Percentiles rank a stretch among this genome's conserved stretches.
phyloP scores from a whole-genome alignment of 2,797 vertebrate species.

The Pseudomugil tenellus region DNA sequence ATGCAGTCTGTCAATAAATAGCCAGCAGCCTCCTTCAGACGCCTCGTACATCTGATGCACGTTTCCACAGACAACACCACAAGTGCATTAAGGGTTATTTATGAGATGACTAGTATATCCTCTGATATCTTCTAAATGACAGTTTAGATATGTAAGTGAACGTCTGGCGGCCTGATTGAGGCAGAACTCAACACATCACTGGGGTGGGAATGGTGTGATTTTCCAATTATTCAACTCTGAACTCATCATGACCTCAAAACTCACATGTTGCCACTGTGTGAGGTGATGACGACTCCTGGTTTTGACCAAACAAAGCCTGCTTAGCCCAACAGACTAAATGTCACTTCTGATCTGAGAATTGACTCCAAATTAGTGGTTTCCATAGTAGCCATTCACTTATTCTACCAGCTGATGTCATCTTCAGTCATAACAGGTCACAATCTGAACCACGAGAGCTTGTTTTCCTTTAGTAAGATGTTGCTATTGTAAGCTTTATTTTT shows the following conservation, averaged over 20 bases:
- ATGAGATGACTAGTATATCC: conserved; percentile 18
- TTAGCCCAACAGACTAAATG: conserved; percentile 1
- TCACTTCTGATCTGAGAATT: neutral
- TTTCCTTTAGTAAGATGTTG: conserved; percentile 20
- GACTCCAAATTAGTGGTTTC: neutral
- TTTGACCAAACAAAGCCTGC: conserved; percentile 10
- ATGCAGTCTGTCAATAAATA: conserved; percentile 38
- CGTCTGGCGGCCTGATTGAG: neutral
- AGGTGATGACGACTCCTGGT: conserved; percentile 2
- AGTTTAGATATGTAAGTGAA: neutral
- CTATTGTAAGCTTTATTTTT: conserved; percentile 9
- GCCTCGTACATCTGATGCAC: conserved; percentile 22
- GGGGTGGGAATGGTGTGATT: conserved; percentile 9
- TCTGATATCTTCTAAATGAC: neutral
- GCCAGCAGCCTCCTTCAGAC: conserved; percentile 14
- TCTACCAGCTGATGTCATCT: neutral
- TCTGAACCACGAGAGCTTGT: neutral
- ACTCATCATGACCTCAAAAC: neutral
- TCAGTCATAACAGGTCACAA: neutral
- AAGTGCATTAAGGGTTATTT: neutral
- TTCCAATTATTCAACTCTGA: conserved; percentile 5
- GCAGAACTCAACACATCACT: neutral
- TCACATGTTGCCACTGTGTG: conserved; percentile 5
- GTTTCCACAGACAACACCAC: neutral
- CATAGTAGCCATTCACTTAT: neutral